A percentile compares a stretch with the other conserved stretches of the same genome.
These are phyloP conservation scores for Zaprionus bogoriensis DNA, from an alignment of 2,888 invertebrate genomes.

Conservation along the genomic window DNA sequence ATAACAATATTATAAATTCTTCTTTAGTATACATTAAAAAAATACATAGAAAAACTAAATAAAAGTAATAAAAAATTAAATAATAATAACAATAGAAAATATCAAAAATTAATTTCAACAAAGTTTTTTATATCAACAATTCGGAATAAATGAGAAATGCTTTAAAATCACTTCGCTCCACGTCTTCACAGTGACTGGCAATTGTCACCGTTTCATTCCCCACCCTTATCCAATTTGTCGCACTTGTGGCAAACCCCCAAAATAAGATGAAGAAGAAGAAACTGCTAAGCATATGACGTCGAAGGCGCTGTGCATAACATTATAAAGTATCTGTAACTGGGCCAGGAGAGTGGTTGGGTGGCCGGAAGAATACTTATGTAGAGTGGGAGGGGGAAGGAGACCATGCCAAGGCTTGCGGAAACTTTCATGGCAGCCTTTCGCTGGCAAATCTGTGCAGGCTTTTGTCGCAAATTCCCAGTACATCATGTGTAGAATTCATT, in stretches of 20 bases:
- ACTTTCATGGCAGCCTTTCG: constrained; percentile 55
- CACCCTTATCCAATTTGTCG: constrained; percentile 10
- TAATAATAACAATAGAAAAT: too few relatives aligned
- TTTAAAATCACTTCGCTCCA: not conserved
- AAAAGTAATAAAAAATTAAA: too few relatives aligned
- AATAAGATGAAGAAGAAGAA: constrained; percentile 14
- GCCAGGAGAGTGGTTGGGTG: constrained; percentile 18
- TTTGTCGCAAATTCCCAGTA: constrained; percentile 71
- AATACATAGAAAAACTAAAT: too few relatives aligned
- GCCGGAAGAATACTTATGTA: not conserved
- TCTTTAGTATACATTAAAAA: too few relatives aligned
- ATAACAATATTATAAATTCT: too few relatives aligned
- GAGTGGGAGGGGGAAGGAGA: constrained; percentile 6
- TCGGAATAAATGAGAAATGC: not conserved
- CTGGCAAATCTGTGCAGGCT: constrained; percentile 71
- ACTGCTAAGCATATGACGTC: constrained; percentile 57
- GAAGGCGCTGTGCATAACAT: constrained; percentile 64
- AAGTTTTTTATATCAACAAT: too few relatives aligned
- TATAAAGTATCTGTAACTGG: constrained; percentile 62
- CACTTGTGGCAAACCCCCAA: constrained; percentile 18
- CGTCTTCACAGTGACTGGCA: constrained; percentile 17
- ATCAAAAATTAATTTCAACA: too few relatives aligned
- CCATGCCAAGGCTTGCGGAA: constrained; percentile 46
- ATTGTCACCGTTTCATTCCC: constrained; percentile 4
- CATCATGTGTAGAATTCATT: constrained; percentile 78